A percentile compares a stretch with the other conserved stretches of the same genome.
These are phyloP conservation scores for Epizoanthus ramosus DNA, from an alignment of 92 coral and sea anemone genomes.

Conservation along the genomic window DNA sequence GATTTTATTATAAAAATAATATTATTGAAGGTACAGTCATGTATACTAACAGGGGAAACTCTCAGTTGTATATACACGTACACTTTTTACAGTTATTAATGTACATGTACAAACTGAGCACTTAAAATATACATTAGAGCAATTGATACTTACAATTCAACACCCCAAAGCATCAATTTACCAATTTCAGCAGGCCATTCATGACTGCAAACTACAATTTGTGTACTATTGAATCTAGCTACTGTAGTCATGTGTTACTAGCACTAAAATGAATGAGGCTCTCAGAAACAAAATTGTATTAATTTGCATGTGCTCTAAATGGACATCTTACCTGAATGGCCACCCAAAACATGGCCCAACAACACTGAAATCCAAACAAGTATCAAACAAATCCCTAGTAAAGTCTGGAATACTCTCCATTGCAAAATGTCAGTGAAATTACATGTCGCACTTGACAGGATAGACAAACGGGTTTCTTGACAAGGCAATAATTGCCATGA, in stretches of 20 bases:
- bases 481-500: neutral
- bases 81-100: no score
- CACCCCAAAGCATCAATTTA: no score
- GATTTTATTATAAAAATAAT: neutral
- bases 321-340: slow-evolving; percentile 77
- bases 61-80: no score
- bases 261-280: neutral
- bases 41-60: no score
- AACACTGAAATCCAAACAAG: slow-evolving; percentile 74
- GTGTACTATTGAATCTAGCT: no score
- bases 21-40: neutral
- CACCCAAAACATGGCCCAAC: slow-evolving; percentile 73
- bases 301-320: no score
- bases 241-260: no score
- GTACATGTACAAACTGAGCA: no score
- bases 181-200: no score
- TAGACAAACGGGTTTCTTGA: neutral
- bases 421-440: slow-evolving; percentile 20
- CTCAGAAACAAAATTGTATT: neutral
- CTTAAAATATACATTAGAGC: no score
- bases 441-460: neutral
- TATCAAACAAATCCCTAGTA: slow-evolving; percentile 71
- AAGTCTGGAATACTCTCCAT: slow-evolving; percentile 97
- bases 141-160: no score
- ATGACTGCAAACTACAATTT: no score